Evolutionary conservation across 2,113 vertebrate genomes (phyloP).

Genomic region (Dissostichus mawsoni): DNA sequence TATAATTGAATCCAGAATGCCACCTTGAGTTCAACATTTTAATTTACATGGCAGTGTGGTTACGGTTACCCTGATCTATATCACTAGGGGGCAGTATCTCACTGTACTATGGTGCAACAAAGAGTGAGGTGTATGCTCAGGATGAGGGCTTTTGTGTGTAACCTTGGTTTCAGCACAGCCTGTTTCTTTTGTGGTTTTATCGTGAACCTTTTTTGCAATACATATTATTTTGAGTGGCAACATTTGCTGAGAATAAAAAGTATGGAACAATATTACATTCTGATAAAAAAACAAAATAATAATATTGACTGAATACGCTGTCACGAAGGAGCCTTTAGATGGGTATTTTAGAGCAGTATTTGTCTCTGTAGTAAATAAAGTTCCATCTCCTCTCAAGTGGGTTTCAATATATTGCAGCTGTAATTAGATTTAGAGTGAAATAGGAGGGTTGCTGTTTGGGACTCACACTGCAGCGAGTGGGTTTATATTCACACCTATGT

Average conservation of each 20-base stretch:
- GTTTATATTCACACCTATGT: slow-evolving; percentile 78
- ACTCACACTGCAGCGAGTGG: slow-evolving; percentile 71
- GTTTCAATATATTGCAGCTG: slow-evolving; percentile 69
- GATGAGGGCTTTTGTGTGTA: slow-evolving; percentile 65
- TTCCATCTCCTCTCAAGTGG: slow-evolving; percentile 71
- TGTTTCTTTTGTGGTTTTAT: slow-evolving; percentile 61
- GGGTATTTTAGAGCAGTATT: slow-evolving; percentile 52
- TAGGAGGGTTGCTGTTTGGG: slow-evolving; percentile 74
- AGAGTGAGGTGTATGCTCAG: slow-evolving; percentile 51
- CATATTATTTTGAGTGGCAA: slow-evolving; percentile 58
- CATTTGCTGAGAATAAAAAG: slow-evolving; percentile 49
- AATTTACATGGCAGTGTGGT: not conserved
- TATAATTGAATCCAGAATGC: not conserved
- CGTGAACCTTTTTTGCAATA: slow-evolving; percentile 52
- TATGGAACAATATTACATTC: slow-evolving; percentile 51
- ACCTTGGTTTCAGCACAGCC: slow-evolving; percentile 59
- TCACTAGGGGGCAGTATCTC: slow-evolving; percentile 86
- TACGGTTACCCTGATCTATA: not conserved
- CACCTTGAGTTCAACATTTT: not conserved
- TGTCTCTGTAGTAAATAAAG: slow-evolving; percentile 76
- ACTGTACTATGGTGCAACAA: slow-evolving; percentile 72
- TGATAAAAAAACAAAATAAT: slow-evolving; percentile 64
- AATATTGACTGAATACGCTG: slow-evolving; percentile 66
- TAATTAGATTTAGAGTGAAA: slow-evolving; percentile 83
- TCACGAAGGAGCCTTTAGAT: slow-evolving; percentile 43